Evolutionary conservation across 1,140 invertebrate genomes (phyloP).

Genomic region (Drosophila mauritiana): DNA sequence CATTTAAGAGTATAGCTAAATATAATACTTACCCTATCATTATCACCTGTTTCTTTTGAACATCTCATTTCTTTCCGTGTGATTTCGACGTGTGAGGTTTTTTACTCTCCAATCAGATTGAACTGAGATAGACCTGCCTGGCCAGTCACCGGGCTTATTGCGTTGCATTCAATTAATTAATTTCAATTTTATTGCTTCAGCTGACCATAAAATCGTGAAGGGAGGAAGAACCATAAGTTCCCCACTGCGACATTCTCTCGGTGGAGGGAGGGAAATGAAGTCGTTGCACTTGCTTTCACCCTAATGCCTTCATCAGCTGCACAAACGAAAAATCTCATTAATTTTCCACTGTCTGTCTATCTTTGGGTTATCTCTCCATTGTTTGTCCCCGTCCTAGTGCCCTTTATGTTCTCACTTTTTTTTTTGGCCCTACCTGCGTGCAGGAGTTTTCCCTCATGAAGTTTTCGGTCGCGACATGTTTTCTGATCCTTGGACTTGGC

Average conservation of each 20-base stretch:
- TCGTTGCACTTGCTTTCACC: constrained; percentile 48
- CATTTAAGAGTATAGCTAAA: too few species aligned
- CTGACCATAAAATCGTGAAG: constrained; percentile 34
- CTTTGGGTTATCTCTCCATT: constrained; percentile 44
- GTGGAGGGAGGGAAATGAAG: constrained; percentile 30
- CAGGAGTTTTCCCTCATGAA: constrained; percentile 32
- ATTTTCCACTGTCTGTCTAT: constrained; percentile 43
- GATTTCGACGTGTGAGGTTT: constrained; percentile 37
- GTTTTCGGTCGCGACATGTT: constrained; percentile 26
- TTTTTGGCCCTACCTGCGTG: constrained; percentile 41
- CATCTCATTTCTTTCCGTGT: neutral
- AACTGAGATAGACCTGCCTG: constrained; percentile 26
- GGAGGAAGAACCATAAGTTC: constrained; percentile 18
- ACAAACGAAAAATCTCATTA: constrained; percentile 63
- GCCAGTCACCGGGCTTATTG: constrained; percentile 10
- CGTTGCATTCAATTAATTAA: constrained; percentile 54
- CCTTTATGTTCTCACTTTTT: constrained; percentile 2
- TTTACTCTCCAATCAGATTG: constrained; percentile 2
- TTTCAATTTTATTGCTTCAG: constrained; percentile 42
- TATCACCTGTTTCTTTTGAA: neutral
- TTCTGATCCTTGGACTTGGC: constrained; percentile 33
- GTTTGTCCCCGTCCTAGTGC: constrained; percentile 29
- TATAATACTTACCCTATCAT: neutral
- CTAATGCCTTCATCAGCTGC: constrained; percentile 76
- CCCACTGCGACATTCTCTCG: constrained; percentile 62